These are phyloP conservation scores for Halichoeres trimaculatus DNA, from an alignment of 2,113 vertebrate genomes.

Conservation along the genomic window DNA sequence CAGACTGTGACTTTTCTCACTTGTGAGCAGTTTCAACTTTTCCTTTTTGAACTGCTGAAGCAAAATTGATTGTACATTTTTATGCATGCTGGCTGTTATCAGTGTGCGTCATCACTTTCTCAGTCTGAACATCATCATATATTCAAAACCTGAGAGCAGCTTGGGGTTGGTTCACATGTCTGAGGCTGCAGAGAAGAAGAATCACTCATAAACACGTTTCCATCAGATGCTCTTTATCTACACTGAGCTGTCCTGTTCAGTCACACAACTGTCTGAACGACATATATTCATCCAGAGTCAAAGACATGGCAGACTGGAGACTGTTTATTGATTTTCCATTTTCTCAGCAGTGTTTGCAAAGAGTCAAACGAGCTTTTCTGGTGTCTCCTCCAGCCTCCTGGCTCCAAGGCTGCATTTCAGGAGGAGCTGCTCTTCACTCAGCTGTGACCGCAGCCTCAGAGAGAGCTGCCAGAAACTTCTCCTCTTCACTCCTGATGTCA, in stretches of 20 bases:
- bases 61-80: neutral
- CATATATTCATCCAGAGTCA: constrained; percentile 4
- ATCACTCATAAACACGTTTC: constrained; percentile 2
- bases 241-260: neutral
- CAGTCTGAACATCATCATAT: neutral
- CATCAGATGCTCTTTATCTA: neutral
- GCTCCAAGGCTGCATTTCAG: constrained; percentile 37
- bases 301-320: neutral
- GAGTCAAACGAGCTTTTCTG: constrained; percentile 16
- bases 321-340: neutral
- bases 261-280: neutral
- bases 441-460: constrained; percentile 56
- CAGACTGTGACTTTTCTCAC: no score
- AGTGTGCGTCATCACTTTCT: neutral
- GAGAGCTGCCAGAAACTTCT: constrained; percentile 49
- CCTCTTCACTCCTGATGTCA: constrained; percentile 41
- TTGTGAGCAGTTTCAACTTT: neutral
- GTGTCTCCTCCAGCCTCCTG: constrained; percentile 30
- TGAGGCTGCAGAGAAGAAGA: neutral
- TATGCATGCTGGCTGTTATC: no score
- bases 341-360: neutral
- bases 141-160: neutral
- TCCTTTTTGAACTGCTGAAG: neutral
- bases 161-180: neutral
- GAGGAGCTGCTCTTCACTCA: constrained; percentile 54